Evolutionary conservation across 2,888 invertebrate genomes (phyloP).

Genomic region (Pomacea canaliculata): DNA sequence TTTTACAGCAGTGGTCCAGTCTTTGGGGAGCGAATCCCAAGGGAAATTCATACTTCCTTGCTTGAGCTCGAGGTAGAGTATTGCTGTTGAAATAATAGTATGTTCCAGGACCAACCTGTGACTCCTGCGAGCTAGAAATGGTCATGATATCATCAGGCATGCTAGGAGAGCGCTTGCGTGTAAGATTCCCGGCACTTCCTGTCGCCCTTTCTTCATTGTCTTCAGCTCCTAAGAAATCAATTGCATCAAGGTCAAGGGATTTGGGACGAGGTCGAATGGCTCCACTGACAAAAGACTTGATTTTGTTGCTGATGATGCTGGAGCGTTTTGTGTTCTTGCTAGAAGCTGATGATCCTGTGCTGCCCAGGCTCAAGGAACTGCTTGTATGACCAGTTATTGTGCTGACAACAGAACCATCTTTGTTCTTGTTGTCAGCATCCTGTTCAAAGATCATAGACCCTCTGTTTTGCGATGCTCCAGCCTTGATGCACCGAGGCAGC

Average conservation of each 20-base stretch:
- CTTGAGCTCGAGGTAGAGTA: constrained; percentile 55
- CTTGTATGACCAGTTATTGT: constrained; percentile 35
- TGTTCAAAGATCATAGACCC: constrained; percentile 22
- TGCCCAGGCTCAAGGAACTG: constrained; percentile 47
- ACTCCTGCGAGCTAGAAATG: constrained; percentile 30
- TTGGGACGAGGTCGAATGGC: constrained; percentile 53
- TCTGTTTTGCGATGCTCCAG: neutral
- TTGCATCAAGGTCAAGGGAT: constrained; percentile 57
- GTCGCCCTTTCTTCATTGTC: constrained; percentile 11
- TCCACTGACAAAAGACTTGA: constrained; percentile 48
- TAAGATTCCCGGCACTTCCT: constrained; percentile 22
- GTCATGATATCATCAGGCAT: constrained; percentile 41
- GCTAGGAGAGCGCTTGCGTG: constrained; percentile 44
- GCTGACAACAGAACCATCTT: constrained; percentile 10
- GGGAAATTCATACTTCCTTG: constrained; percentile 60
- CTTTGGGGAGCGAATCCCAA: constrained; percentile 63
- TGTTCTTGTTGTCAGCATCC: neutral
- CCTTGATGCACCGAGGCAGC: constrained; percentile 55
- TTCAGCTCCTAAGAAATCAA: constrained; percentile 36
- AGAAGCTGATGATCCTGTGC: constrained; percentile 44
- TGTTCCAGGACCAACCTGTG: constrained; percentile 52
- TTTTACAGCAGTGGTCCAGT: constrained; percentile 63
- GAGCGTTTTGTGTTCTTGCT: constrained; percentile 47
- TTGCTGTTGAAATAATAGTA: constrained; percentile 60
- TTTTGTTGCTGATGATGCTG: constrained; percentile 55